Base-by-base conservation (phyloP, 2,113 vertebrate genomes). In the Sinocyclocheilus rhinocerous region DNA sequence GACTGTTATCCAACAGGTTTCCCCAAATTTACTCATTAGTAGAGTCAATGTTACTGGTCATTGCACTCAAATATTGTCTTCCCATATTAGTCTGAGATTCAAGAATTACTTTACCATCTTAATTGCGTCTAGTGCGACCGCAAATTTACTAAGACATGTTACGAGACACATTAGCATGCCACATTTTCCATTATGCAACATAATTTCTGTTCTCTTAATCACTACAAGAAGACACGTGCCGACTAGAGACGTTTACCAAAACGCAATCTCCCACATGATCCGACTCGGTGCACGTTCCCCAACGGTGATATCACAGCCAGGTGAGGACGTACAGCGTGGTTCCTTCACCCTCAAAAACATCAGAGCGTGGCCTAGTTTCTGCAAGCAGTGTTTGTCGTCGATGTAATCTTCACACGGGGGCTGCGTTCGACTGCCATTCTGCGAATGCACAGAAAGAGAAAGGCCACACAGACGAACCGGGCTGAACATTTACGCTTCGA, bases 301-400 rank as follows among this genome's bases (percentile, higher is more conserved):
- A 24, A 65, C 88, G 76, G 85, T 85, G 81, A 88, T 89, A 83
- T 59, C 84, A 72, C 85, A 87, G 89, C 82, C 88, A 91, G 92
- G 93, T 91, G 91, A 90, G 88, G 87, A 70, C 80, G 65, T 87
- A 67, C 69, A 20, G 85, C 87, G 89, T 87, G 88, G 92, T 92
- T 94, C 93, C 92, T 90, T 89, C 92, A 77, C 93, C 93, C 92
- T 93, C 88, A 91, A 85, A 88, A 92, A 90, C 92, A 90, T 87
- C 90, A 52, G 63, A 90, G 90, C 72, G 87, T 89, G 93, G 90
- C 95, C 94, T 94, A 94, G 91, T 93, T 95, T 92, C 87, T 55
- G 80, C 87, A 69, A 36, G 81, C 50, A 70, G 45, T 83, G 83
- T 82, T 91, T 88, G 86, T 85, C 88, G 84, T 78, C 90, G 94